Percentiles rank a stretch among this genome's conserved stretches.
Conservation (phyloP, 2,888 invertebrate genomes). For the Helicoverpa assulta region DNA sequence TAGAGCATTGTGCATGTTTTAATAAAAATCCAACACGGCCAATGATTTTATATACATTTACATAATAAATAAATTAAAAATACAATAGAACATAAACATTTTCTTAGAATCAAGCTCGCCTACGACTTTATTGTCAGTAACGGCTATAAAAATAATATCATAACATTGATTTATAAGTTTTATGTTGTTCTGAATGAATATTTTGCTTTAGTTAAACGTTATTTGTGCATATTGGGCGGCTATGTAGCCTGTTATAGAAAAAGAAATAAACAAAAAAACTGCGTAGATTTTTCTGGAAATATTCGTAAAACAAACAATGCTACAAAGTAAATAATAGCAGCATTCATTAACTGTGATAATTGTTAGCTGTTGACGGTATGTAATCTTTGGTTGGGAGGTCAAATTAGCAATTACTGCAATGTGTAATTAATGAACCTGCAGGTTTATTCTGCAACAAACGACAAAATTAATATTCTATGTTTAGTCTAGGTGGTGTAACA, state of each 20-base stretch:
- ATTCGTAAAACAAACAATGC: conserved; percentile 33
- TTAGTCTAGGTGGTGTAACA: no score
- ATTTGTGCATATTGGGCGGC: conserved; percentile 33
- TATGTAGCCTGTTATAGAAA: conserved; percentile 22
- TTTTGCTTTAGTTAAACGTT: conserved; percentile 42
- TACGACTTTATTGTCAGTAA: conserved; percentile 60
- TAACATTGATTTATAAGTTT: conserved; percentile 59
- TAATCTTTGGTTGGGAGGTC: conserved; percentile 67
- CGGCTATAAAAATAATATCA: conserved; percentile 60
- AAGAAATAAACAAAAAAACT: conserved; percentile 33
- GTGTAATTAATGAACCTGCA: conserved; percentile 57
- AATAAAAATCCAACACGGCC: conserved; percentile 39
- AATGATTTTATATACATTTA: conserved; percentile 58
- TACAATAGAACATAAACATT: conserved; percentile 62
- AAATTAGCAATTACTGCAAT: conserved; percentile 65
- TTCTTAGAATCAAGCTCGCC: conserved; percentile 59
- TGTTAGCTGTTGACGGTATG: conserved; percentile 53
- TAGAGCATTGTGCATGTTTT: conserved; percentile 41
- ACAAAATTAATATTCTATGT: no score
- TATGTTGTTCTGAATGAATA: conserved; percentile 51
- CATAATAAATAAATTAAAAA: conserved; percentile 64
- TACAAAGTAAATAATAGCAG: conserved; percentile 65
- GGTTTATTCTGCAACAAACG: conserved; percentile 37
- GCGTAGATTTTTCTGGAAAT: conserved; percentile 31
- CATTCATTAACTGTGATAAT: conserved; percentile 65